A percentile compares a stretch with the other conserved stretches of the same genome.
Evolutionary conservation across 2,797 vertebrate genomes (phyloP).

Genomic region (Alectoris magna): DNA sequence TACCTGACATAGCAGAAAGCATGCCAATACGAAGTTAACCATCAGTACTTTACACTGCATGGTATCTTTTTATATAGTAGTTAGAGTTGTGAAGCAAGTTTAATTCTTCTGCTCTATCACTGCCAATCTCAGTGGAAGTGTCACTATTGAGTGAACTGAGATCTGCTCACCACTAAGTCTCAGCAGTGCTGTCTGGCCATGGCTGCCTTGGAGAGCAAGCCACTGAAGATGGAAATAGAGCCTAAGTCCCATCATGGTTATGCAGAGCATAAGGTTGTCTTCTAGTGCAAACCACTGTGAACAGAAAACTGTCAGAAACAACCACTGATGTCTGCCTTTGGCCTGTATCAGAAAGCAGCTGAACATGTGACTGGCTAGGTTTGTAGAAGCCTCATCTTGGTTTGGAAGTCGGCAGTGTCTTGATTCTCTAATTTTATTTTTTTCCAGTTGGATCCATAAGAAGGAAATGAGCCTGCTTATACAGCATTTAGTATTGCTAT

Average conservation of each 20-base stretch:
- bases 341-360: not conserved
- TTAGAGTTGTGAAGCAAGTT: not conserved
- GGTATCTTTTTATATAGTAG: not conserved
- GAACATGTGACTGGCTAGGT: not conserved
- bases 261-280: not conserved
- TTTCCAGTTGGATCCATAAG: not conserved
- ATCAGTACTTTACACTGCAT: not conserved
- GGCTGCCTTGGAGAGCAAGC: not conserved
- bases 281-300: not conserved
- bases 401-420: not conserved
- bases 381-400: not conserved
- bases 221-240: not conserved
- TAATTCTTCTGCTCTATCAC: not conserved
- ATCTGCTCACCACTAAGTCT: not conserved
- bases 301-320: not conserved
- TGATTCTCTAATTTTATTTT: not conserved
- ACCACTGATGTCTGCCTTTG: not conserved
- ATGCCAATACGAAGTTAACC: not conserved
- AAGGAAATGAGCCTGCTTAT: constrained; percentile 16
- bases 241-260: not conserved
- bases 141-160: accelerated
- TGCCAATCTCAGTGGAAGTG: not conserved
- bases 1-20: not conserved
- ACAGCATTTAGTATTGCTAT: not conserved
- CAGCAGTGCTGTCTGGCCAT: not conserved